Base-by-base conservation (phyloP, 2,888 invertebrate genomes). In the Halictus ligatus region DNA sequence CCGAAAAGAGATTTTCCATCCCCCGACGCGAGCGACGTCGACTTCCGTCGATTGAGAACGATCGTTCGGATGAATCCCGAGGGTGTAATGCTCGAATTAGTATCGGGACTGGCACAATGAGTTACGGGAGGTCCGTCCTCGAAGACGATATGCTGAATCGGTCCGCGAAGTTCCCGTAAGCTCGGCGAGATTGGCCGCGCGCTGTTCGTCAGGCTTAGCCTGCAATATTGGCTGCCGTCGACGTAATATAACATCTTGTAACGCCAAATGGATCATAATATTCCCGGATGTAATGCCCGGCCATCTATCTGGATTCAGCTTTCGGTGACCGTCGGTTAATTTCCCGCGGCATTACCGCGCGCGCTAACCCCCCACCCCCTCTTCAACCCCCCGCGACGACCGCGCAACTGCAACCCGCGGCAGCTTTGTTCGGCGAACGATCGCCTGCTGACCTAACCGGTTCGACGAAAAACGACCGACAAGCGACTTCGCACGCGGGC, bases 191-290 rank as follows among this genome's bases (percentile, higher is more conserved):
- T 89, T 87, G 90, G 90, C 89, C 90, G 89, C 89, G 13, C 84
- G 89, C 92, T 89, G 90, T 92, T 93, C 92, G 90, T 92, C 93
- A 91, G 85, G 93, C 92, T 93, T 91, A 92, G 83, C 86, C 84
- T 88, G 88, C 87, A 90, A 92, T 92, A 92, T 92, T 87, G 92
- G 91, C 90, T 87, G 89, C 90, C 89, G 87, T 83, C 87, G 88
- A 89, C 87, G 91, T 89, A 90, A 92, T 90, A 89, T 89, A 91
- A 92, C 91, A 89, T 92, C 90, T 91, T 91, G 90, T 93, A 92
- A 92, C 91, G 86, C 83, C 89, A 85, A 92, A 91, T 89, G 92
- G 92, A 93, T 92, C 93, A 92, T 93, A 93, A 93, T 92, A 90
- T 90, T 92, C 88, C 80, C 83, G 67, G 76, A 87, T 87, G 91